Evolutionary conservation across 2,113 vertebrate genomes (phyloP).

Genomic region (Aspidoscelis tigris): DNA sequence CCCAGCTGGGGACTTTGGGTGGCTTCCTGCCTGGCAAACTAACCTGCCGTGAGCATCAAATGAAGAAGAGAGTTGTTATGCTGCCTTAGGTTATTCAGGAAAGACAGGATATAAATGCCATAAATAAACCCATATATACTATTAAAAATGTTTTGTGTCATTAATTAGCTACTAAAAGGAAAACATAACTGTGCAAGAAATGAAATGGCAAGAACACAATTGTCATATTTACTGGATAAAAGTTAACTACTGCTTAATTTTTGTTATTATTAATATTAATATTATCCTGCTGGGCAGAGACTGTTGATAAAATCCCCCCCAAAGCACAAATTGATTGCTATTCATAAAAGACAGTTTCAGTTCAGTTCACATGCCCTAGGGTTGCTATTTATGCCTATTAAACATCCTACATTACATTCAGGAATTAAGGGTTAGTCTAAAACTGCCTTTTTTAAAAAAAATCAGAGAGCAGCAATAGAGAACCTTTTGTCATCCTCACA

Average conservation of each 20-base stretch:
- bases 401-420: neutral
- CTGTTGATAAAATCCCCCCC: neutral
- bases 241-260: neutral
- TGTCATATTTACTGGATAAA: slow-evolving; percentile 19
- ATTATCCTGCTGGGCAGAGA: neutral
- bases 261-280: slow-evolving; percentile 11
- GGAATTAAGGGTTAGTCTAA: neutral
- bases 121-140: neutral
- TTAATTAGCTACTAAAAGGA: neutral
- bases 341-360: neutral
- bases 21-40: no score
- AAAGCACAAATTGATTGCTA: neutral
- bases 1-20: neutral
- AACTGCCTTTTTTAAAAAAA: neutral
- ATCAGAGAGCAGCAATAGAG: no score
- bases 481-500: no score
- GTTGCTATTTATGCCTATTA: neutral
- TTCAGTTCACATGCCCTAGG: neutral
- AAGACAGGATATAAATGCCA: no score
- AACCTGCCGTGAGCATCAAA: no score
- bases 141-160: neutral
- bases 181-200: neutral
- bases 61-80: no score
- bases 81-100: neutral
- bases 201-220: neutral